Conservation (phyloP, 1,140 invertebrate genomes). For the Triops cancriformis region DNA sequence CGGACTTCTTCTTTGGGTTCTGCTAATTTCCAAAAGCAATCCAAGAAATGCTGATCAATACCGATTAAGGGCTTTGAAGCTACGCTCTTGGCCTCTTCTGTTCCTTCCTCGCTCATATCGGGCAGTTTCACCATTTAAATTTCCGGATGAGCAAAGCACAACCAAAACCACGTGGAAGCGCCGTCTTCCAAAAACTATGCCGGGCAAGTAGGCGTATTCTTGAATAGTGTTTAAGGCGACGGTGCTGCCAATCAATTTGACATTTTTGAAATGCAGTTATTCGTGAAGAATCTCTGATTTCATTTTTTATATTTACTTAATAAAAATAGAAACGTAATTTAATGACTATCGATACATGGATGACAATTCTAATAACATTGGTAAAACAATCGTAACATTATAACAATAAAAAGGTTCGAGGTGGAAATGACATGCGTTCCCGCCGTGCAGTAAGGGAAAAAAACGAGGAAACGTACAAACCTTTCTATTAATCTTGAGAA, state of each 20-base stretch:
- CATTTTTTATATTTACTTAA: too few species aligned
- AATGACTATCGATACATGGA: too few species aligned
- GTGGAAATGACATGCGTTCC: too few species aligned
- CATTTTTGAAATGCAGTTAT: background rate
- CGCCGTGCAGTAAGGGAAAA: too few species aligned
- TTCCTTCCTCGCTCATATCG: background rate
- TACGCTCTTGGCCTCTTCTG: background rate
- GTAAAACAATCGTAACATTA: too few species aligned
- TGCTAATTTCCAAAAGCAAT: slow-evolving; percentile 30
- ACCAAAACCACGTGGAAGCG: slow-evolving; percentile 7
- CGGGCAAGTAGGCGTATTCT: background rate
- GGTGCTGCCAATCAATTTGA: background rate
- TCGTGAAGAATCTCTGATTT: too few species aligned
- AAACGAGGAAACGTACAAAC: too few species aligned
- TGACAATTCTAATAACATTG: too few species aligned
- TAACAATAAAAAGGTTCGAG: too few species aligned
- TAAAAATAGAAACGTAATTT: too few species aligned
- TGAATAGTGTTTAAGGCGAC: background rate
- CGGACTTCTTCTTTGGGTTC: slow-evolving; percentile 29
- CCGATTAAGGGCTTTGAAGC: slow-evolving; percentile 22
- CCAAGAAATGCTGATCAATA: slow-evolving; percentile 28
- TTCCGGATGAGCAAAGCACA: background rate
- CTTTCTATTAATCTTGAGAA: too few species aligned
- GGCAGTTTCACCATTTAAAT: background rate
- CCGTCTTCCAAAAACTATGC: background rate